Evolutionary conservation across 2,888 invertebrate genomes (phyloP).

Genomic region (Diaperis boleti): DNA sequence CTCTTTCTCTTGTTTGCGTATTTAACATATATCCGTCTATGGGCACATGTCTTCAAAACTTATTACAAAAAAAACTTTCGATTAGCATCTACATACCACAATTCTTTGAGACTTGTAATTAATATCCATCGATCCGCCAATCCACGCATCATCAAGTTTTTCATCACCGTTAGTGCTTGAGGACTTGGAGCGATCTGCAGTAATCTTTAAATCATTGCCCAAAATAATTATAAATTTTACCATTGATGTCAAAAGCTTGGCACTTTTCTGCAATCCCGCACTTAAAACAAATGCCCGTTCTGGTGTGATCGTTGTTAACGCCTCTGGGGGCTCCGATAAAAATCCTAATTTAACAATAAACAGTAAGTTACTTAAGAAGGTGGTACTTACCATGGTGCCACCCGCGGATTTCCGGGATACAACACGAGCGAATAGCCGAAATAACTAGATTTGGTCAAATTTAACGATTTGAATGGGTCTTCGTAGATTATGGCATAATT

Average conservation of each 20-base stretch:
- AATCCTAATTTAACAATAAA: slow-evolving; percentile 46
- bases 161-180: too few species aligned
- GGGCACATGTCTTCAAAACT: slow-evolving; percentile 46
- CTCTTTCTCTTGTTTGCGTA: slow-evolving; percentile 38
- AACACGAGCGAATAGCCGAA: slow-evolving; percentile 63
- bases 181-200: background rate
- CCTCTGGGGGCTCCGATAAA: slow-evolving; percentile 62
- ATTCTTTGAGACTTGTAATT: slow-evolving; percentile 53
- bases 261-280: slow-evolving; percentile 56
- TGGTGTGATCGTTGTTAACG: slow-evolving; percentile 48
- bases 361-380: background rate
- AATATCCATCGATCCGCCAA: slow-evolving; percentile 64
- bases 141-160: slow-evolving; percentile 57
- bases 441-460: slow-evolving; percentile 52
- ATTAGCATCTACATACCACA: slow-evolving; percentile 55
- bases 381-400: slow-evolving; percentile 52
- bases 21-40: slow-evolving; percentile 34
- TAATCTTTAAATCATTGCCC: too few species aligned
- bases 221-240: background rate
- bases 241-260: slow-evolving; percentile 53
- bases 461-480: slow-evolving; percentile 47
- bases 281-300: slow-evolving; percentile 60
- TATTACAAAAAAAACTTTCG: slow-evolving; percentile 5
- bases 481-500: slow-evolving; percentile 54
- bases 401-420: slow-evolving; percentile 41